Base-by-base conservation (phyloP, 2,113 vertebrate species). In the Etheostoma spectabile region DNA sequence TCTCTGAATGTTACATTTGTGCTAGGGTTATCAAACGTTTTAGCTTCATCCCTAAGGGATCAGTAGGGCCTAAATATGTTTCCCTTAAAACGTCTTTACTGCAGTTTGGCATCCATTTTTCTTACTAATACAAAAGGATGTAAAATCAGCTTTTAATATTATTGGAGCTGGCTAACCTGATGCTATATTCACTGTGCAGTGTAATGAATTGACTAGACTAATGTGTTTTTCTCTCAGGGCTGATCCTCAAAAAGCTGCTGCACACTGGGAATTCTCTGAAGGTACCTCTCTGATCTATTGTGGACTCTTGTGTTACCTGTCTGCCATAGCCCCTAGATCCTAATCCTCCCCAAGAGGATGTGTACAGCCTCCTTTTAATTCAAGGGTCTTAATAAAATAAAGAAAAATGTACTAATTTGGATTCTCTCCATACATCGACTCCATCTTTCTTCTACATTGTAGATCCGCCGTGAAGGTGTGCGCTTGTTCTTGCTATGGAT, bases 221-320 rank as follows among this genome's bases (percentile, higher is more conserved):
- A 3, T 56, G 10, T 74, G 1, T 72, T 71, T 84, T 21, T 83
- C 22, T 79, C 30, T 33, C 94, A 98, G 98, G 98, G 66, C 94
- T 99, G 78, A 99, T 99, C 91, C 96, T 99, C 89, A 99, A 99
- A 96, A 99, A 99, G 93, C 95, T 99, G 79, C 95, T 99, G 75
- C 98, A 99, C 89, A 98, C 97, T 85, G 98, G 98, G 91, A 99
- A 99, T 93, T 99, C 98, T 76, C 95, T 99, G 81, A 99, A 99
- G 98, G 98, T 99, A 96, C 78, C 80, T 35, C 27, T 83, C 10
- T 66, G 8, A 68, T 72, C 70, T 1, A 0, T 21, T 68, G 51
- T 42, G 35, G 38, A 22, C 33, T 55, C 10, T 27, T 30, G 1
- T 11, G 2, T 57, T 27, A 24, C 11, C 24, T 74, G 12, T 66